Evolutionary conservation across 2,113 vertebrate genomes (phyloP).

Genomic region (Ammodytes dubius): DNA sequence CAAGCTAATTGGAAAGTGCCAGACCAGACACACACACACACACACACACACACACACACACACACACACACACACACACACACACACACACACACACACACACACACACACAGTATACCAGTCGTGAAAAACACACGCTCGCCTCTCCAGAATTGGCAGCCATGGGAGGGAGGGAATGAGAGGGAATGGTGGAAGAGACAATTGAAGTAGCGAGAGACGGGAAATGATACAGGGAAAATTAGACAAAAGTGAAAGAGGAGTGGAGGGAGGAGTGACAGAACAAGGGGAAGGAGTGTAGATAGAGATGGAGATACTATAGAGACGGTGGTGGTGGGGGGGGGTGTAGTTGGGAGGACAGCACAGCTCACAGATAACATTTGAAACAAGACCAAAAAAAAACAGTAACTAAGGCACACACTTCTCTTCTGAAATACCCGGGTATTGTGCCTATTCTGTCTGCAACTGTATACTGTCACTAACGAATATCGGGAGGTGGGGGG

Average conservation of each 20-base stretch:
- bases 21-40: conserved; percentile 37
- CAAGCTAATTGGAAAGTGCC: conserved; percentile 84
- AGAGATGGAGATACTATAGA: conserved; percentile 29
- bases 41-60: no score
- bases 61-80: no score
- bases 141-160: conserved; percentile 72
- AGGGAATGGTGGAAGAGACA: conserved; percentile 40
- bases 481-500: conserved; percentile 37
- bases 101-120: conserved; percentile 43
- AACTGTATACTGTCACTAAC: conserved; percentile 60
- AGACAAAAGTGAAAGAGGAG: conserved; percentile 61
- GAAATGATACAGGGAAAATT: conserved; percentile 60
- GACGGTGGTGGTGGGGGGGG: background rate
- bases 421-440: conserved; percentile 53
- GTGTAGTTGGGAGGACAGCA: conserved; percentile 50
- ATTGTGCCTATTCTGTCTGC: conserved; percentile 73
- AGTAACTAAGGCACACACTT: conserved; percentile 62
- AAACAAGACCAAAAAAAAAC: conserved; percentile 66
- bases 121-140: conserved; percentile 64
- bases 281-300: conserved; percentile 51
- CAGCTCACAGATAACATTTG: conserved; percentile 35
- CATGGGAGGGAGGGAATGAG: conserved; percentile 28
- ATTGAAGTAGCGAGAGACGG: no score
- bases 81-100: no score
- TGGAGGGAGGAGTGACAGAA: conserved; percentile 51